A percentile compares a stretch with the other conserved stretches of the same genome.
phyloP scores from a whole-genome alignment of 1,140 invertebrate genomes.

The Caenorhabditis inopinata region DNA sequence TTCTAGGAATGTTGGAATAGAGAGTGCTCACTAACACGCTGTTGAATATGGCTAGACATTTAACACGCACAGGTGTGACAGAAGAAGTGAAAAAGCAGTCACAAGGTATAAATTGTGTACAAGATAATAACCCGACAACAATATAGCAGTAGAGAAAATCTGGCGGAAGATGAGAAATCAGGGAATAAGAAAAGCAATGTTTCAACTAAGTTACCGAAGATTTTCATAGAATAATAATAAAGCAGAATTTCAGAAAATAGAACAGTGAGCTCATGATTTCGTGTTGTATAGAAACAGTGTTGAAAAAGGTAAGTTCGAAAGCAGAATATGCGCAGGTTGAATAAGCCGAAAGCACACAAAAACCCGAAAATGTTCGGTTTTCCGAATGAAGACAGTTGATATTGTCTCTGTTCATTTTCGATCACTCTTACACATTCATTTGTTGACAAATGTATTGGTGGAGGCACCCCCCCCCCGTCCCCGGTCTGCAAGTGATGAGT shows the following conservation, averaged over 20 bases:
- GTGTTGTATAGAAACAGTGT: background rate
- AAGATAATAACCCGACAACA: no score
- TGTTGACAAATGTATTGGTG: conserved; percentile 11
- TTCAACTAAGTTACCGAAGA: background rate
- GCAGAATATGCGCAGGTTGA: conserved; percentile 10
- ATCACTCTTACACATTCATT: conserved; percentile 18
- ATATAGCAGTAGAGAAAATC: no score
- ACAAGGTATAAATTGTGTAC: no score
- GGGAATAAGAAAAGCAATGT: background rate
- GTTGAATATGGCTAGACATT: no score
- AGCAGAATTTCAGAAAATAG: no score
- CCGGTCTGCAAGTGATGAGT: conserved; percentile 15
- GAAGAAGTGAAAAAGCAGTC: no score
- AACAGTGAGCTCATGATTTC: no score
- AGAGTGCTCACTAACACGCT: no score
- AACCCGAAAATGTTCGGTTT: background rate
- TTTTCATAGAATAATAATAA: background rate
- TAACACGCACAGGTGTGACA: no score
- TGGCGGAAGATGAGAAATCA: no score
- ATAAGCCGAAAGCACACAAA: conserved; percentile 29
- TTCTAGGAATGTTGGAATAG: no score
- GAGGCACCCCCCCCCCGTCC: no score
- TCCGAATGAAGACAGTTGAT: background rate
- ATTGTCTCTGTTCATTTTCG: background rate
- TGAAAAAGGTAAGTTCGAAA: background rate